Evolutionary conservation across 2,888 invertebrate genomes (phyloP).

Genomic region (Acrobasis consociella): DNA sequence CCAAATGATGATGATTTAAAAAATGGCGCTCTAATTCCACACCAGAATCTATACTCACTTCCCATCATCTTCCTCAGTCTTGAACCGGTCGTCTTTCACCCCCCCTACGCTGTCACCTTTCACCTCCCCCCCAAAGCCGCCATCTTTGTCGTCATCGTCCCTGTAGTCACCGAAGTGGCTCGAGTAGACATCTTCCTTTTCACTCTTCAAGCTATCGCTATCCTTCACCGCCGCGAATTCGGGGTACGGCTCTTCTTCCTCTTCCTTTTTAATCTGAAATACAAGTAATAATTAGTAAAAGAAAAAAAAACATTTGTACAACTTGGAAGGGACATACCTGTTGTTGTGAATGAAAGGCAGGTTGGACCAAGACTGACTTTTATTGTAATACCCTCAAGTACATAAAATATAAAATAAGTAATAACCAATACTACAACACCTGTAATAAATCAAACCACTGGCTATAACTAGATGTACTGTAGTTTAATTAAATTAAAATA

Average conservation of each 20-base stretch:
- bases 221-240: constrained; percentile 5
- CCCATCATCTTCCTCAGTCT: constrained; percentile 3
- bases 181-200: constrained; percentile 4
- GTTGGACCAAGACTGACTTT: too few relatives aligned
- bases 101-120: neutral
- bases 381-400: too few relatives aligned
- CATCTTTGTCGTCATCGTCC: constrained; percentile 1
- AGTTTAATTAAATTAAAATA: too few relatives aligned
- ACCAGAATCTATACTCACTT: neutral
- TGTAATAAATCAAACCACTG: too few relatives aligned
- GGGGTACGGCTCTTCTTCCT: neutral
- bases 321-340: too few relatives aligned
- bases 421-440: too few relatives aligned
- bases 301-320: too few relatives aligned
- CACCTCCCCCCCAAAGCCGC: neutral
- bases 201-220: constrained; percentile 12
- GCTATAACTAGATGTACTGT: too few relatives aligned
- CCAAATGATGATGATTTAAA: too few relatives aligned
- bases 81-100: neutral
- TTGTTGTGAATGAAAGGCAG: too few relatives aligned
- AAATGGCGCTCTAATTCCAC: too few relatives aligned
- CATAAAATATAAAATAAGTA: too few relatives aligned
- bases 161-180: neutral
- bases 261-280: constrained; percentile 11
- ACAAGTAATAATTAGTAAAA: neutral